Evolutionary conservation across 2,797 vertebrate genomes (phyloP).

Genomic region (Mycteria americana): DNA sequence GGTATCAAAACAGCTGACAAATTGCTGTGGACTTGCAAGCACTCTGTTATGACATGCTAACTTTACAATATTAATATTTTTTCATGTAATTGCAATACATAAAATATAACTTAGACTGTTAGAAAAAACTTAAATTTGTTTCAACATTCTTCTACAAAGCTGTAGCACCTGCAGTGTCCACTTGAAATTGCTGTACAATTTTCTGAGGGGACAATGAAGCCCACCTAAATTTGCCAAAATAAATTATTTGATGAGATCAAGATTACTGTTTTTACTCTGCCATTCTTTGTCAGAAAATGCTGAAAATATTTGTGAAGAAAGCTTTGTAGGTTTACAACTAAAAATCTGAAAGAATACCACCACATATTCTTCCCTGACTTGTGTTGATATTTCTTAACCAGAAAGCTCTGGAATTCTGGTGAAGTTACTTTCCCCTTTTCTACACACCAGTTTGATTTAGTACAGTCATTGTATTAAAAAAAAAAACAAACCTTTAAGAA

Average conservation of each 20-base stretch:
- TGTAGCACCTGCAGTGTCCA: neutral
- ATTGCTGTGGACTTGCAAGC: neutral
- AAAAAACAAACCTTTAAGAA: neutral
- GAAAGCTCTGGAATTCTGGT: neutral
- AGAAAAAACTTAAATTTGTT: neutral
- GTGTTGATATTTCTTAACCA: neutral
- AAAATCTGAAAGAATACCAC: neutral
- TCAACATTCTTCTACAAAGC: neutral
- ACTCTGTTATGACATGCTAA: neutral
- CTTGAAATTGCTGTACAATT: neutral
- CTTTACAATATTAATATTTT: neutral
- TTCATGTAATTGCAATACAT: neutral
- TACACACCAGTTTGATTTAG: neutral
- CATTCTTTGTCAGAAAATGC: neutral
- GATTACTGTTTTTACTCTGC: neutral
- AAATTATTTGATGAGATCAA: neutral
- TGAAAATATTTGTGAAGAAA: neutral
- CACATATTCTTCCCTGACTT: neutral
- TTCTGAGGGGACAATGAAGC: neutral
- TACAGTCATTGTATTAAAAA: neutral
- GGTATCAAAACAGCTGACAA: neutral
- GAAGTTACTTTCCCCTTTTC: neutral
- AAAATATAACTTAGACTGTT: neutral
- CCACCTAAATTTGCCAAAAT: neutral
- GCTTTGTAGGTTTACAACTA: neutral